Base-by-base conservation (phyloP, 2,888 invertebrate species). In the Tachina grossa region DNA sequence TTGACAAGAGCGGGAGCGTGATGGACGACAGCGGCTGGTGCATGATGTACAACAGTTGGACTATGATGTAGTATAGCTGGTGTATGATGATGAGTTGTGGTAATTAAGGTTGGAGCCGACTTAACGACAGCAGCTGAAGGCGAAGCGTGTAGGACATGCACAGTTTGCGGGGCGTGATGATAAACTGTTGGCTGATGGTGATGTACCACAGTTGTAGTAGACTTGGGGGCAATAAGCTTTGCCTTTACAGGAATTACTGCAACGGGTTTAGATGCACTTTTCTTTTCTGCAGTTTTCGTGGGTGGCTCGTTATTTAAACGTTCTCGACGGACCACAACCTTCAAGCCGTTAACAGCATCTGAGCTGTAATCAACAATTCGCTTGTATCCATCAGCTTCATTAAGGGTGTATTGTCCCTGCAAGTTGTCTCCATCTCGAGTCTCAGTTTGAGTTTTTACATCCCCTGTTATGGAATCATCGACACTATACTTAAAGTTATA, bases 291-390 rank as follows among this genome's bases (percentile, higher is more conserved):
- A 19, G 89, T 55, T 89, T 39, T 3, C 22, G 74, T 51, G 2
- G 53, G 22, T 13, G 39, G 14, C 11, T 14, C 65, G 41, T 39
- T 61, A n/a, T 22, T 4, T 11, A 80, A 83, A 43, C 69, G 93
- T 88, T 94, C 94, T 65, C 93, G 93, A 85, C 93, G 93, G 19
- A 94, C 94, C 55, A 93, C 92, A 75, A 94, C 94, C 85, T 93
- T 94, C 89, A 94, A 94, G 77, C 94, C 94, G 79, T 92, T 93
- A 87, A 92, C 91, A 13, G 92, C 91, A 89, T 94, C 94, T 57
- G 93, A 93, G 41, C 93, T 92, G 90, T 94, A 94, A 72, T 94
- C 93, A 16, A 94, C 94, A 83, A 92, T 93, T 80, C 94, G 93
- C 85, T 92, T 93, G 88, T 93, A 93, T 75, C 94, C 94, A 90